These are phyloP conservation scores for Esox niger DNA, from an alignment of 2,113 vertebrate species.

Conservation along the genomic window DNA sequence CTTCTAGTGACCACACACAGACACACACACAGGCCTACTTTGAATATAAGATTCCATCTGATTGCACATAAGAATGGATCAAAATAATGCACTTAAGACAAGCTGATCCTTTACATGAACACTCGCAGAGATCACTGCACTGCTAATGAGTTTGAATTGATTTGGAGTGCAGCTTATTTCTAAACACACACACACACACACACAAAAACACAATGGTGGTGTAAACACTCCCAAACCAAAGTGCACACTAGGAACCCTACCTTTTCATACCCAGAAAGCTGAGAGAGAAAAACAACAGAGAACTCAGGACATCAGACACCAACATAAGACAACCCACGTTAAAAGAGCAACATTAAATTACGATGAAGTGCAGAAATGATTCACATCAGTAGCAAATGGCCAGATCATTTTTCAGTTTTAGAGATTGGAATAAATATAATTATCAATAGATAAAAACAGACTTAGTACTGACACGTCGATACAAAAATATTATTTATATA, in stretches of 20 bases:
- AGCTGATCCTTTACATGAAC: constrained; percentile 27
- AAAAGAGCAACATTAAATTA: no score
- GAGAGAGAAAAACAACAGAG: constrained; percentile 77
- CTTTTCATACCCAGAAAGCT: constrained; percentile 88
- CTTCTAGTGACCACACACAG: background rate
- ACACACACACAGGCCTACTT: background rate
- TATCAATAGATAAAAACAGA: no score
- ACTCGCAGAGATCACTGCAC: background rate
- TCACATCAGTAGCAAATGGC: background rate
- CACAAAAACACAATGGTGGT: constrained; percentile 35
- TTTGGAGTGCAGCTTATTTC: no score
- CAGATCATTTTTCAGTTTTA: no score
- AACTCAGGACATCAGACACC: constrained; percentile 68
- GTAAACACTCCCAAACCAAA: constrained; percentile 60
- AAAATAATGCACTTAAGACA: background rate
- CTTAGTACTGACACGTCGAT: no score
- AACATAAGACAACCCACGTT: constrained; percentile 44
- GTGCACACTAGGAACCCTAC: constrained; percentile 65
- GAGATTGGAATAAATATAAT: no score
- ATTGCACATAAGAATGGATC: constrained; percentile 22
- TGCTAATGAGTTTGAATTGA: constrained; percentile 20
- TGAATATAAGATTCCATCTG: background rate
- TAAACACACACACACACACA: constrained; percentile 18
- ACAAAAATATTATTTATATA: no score
- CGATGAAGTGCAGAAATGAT: background rate